Evolutionary conservation across 2,888 invertebrate species (phyloP), one percentile per base, ranked within the genome.

Genomic region (Leptopilina syphax): DNA sequence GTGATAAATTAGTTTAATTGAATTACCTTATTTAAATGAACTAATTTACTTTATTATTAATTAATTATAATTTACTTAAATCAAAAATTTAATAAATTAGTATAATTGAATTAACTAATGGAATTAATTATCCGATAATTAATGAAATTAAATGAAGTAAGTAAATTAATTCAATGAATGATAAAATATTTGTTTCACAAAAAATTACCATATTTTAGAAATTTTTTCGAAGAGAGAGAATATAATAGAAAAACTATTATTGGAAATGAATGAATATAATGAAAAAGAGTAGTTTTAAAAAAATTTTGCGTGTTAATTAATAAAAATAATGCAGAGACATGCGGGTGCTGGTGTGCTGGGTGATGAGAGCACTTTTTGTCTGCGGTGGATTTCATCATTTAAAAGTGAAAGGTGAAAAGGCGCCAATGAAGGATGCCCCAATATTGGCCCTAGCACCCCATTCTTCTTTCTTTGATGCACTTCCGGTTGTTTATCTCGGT

Each of bases 401-500:
- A 85, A 94, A 94, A 87, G 94, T 96, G 86, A 95, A 95, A 90
- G 98, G 98, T 77, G 93, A 93, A 83, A 92, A 92, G 85, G 95
- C 94, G 27, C 90, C 93, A 18, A 85, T 94, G 77, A 94, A 93
- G 92, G 96, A 96, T 84, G 98, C 98, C 5, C 97, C 98, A 1
- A 95, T 98, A 84, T 93, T 98, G 83, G 96, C 96, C 79, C 94
- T 97, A 83, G 98, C 97, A 5, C 98, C 98, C 3, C 98, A 98
- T 92, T 98, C 98, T 63, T 95, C 96, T 80, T 98, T 96, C 94
- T 96, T 97, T 93, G 98, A 98, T 92, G 96, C 97, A 81, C 94
- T 98, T 84, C 95, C 96, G 86, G 96, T 97, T 88, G 95, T 97
- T 81, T 94, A 95, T 89, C 94, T 97, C 85, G 96, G 96, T n/a